Conservation (phyloP, 35 echinoderm and acorn worm genomes). For the Eucidaris tribuloides region DNA sequence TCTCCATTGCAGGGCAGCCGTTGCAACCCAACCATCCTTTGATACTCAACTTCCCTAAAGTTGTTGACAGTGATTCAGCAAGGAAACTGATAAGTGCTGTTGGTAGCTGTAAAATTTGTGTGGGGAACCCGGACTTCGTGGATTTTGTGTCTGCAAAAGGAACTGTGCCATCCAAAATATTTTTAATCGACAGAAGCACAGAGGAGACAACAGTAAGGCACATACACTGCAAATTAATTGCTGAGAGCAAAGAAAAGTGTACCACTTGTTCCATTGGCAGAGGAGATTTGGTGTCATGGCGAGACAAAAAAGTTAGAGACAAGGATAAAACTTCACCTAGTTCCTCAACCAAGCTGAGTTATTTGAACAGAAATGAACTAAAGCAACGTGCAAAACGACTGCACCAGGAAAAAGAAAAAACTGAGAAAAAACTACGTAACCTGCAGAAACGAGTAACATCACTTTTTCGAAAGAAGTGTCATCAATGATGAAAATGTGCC, state of each 20-base stretch:
- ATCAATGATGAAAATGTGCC: background rate
- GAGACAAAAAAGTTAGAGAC: too few relatives aligned
- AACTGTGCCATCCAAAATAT: background rate
- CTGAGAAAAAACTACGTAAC: background rate
- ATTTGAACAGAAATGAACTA: too few relatives aligned
- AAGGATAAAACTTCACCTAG: too few relatives aligned
- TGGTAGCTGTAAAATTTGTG: background rate
- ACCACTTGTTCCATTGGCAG: too few relatives aligned
- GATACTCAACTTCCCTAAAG: background rate
- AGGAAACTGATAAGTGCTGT: background rate
- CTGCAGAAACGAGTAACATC: background rate
- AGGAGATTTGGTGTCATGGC: too few relatives aligned
- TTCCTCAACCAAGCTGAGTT: too few relatives aligned
- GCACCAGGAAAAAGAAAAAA: background rate
- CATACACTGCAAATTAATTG: too few relatives aligned
- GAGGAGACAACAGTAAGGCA: background rate
- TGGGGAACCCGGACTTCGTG: constrained; percentile 3
- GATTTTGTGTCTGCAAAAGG: background rate
- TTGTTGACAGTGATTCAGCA: background rate
- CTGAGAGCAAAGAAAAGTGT: too few relatives aligned
- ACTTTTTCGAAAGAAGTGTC: background rate
- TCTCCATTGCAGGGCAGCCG: background rate
- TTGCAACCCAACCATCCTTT: background rate
- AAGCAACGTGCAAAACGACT: too few relatives aligned
- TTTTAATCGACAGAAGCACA: background rate